Base-by-base conservation (phyloP, 2,113 vertebrate genomes). In the Eurystomus gularis region DNA sequence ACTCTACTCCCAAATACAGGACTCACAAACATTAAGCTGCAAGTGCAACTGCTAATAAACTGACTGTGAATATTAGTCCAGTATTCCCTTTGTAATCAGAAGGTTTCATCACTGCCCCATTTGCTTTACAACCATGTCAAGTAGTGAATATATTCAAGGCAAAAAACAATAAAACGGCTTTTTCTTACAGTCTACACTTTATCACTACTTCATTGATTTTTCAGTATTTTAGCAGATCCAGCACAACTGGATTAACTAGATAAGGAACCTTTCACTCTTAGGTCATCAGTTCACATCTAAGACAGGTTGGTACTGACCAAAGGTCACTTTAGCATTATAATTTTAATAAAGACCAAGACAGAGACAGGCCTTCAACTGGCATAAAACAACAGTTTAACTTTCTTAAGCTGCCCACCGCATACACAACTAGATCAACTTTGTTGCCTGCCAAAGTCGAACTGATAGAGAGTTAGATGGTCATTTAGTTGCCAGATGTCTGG, bases 401-500 rank as follows among this genome's bases (percentile, higher is more conserved):
- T 93, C 97, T 96, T 92, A 29, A 90, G 87, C 91, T 81, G 94
- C 58, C 70, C 58, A 64, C 54, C 91, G 96, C 90, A 91, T 75
- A 72, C 70, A 92, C 93, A 94, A 97, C 97, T 84, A 97, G 94
- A 97, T 90, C 65, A 97, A 94, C 91, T 97, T 92, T 92, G 93
- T 69, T 31, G 84, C 95, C 92, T 96, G 97, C 96, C 97, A 96
- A 97, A 97, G 96, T 97, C 91, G 28, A 97, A 93, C 86, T 86
- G 95, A 97, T 98, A 94, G 94, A 97, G 95, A 98, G 95, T 96
- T 93, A 96, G 95, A 95, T 4, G 24, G 92, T 96, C 96, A 97
- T 98, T 97, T 95, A 96, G 97, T 97, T 96, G 97, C 98, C 98
- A 98, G 97, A 98, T 98, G 97, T 98, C 98, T 98, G 98, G 97